Conservation (phyloP, 2,113 vertebrate genomes). For the Carollia perspicillata region DNA sequence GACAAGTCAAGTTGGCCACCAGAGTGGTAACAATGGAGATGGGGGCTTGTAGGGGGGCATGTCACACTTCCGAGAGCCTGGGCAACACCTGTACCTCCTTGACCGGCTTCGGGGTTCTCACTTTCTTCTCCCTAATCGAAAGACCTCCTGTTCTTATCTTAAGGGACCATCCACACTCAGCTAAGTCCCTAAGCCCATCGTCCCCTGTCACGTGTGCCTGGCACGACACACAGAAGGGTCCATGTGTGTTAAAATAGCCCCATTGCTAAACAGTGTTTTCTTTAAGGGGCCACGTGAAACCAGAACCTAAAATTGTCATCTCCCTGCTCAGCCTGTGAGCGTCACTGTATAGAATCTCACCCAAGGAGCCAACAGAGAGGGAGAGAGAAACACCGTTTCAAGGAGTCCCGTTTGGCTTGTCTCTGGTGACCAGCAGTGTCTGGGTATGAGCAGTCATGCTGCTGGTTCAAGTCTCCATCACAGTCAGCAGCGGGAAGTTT, state of each 20-base stretch:
- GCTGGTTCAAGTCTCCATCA: neutral
- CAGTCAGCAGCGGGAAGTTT: neutral
- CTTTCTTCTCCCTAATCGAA: neutral
- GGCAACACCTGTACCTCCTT: no score
- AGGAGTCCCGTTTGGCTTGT: neutral
- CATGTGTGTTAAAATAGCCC: neutral
- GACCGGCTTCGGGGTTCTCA: neutral
- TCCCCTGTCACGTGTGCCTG: neutral
- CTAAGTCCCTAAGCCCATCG: neutral
- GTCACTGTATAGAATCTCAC: neutral
- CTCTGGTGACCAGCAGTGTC: neutral
- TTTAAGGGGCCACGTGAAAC: neutral
- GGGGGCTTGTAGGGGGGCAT: neutral
- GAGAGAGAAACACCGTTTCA: neutral
- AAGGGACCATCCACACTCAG: neutral
- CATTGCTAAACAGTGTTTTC: neutral
- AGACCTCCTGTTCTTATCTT: neutral
- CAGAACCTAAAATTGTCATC: neutral
- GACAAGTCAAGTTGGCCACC: neutral
- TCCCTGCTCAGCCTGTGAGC: neutral
- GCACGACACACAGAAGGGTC: neutral
- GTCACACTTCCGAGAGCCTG: fast-evolving
- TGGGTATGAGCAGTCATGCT: neutral
- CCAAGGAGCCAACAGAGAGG: neutral
- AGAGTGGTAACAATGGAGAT: neutral